These are phyloP conservation scores for Drosophila pseudotalamancana DNA, from an alignment of 2,888 invertebrate genomes.

Conservation along the genomic window DNA sequence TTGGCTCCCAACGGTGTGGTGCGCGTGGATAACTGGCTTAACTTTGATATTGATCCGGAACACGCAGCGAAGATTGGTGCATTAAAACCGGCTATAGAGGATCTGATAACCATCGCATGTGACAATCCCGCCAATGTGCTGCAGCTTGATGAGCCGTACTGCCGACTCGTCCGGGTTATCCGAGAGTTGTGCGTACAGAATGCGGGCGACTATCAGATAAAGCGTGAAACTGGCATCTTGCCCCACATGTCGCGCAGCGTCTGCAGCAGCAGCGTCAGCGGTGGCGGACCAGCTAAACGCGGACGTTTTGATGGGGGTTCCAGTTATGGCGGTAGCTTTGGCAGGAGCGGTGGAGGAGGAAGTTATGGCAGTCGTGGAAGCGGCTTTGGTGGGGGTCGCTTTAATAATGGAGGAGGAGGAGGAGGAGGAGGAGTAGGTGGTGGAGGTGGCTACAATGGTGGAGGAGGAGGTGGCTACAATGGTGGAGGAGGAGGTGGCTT, in stretches of 20 bases:
- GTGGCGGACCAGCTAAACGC: conserved; percentile 45
- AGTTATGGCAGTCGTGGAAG: not conserved
- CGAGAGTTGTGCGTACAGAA: conserved; percentile 90
- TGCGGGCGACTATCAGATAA: conserved; percentile 90
- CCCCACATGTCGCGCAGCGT: conserved; percentile 74
- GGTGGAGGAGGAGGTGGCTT: conserved; percentile 3
- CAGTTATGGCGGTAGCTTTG: conserved; percentile 15
- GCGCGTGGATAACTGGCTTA: conserved; percentile 97
- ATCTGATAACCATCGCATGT: conserved; percentile 91
- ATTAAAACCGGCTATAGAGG: conserved; percentile 94
- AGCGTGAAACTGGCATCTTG: conserved; percentile 85
- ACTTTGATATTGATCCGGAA: conserved; percentile 92
- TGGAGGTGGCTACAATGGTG: conserved; percentile 39
- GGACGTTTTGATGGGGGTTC: conserved; percentile 55
- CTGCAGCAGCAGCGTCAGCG: conserved; percentile 57
- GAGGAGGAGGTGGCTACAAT: conserved; percentile 28
- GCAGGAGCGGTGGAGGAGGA: conserved; percentile 33
- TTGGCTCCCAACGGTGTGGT: conserved; percentile 88
- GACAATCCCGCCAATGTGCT: conserved; percentile 91
- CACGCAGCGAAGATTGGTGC: conserved; percentile 93
- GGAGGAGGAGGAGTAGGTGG: not conserved
- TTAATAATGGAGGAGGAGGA: not conserved
- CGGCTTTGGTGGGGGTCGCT: not conserved
- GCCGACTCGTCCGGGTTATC: conserved; percentile 88
- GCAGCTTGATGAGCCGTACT: conserved; percentile 82